phyloP scores from a whole-genome alignment of 2,888 invertebrate species.

The Spodoptera littoralis region DNA sequence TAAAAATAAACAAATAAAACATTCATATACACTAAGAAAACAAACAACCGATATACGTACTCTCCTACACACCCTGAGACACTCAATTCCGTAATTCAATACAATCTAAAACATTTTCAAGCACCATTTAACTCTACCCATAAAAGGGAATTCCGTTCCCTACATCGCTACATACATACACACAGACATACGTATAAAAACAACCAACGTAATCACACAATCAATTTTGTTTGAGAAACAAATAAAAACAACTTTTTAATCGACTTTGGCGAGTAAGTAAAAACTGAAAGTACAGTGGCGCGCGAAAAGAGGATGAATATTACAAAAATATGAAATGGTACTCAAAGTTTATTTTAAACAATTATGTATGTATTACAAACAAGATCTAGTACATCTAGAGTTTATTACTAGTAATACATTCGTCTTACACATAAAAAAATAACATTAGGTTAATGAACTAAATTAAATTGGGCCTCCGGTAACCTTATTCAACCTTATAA shows the following conservation, averaged over 20 bases:
- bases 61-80: slow-evolving; percentile 1
- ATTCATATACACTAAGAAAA: background rate
- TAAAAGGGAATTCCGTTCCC: slow-evolving; percentile 26
- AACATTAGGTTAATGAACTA: too few species aligned
- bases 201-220: slow-evolving; percentile 27
- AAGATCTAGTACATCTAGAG: too few species aligned
- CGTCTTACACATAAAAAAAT: too few species aligned
- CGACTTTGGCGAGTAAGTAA: slow-evolving; percentile 36
- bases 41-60: background rate
- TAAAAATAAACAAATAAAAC: too few species aligned
- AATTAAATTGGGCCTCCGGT: too few species aligned
- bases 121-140: slow-evolving; percentile 21
- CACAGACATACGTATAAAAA: background rate
- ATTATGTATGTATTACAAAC: too few species aligned
- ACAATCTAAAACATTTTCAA: slow-evolving; percentile 33
- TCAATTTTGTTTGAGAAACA: slow-evolving; percentile 38
- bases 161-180: background rate
- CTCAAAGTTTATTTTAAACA: too few species aligned
- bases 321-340: too few species aligned
- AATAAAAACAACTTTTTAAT: slow-evolving; percentile 58
- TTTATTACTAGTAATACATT: too few species aligned
- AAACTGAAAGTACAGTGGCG: slow-evolving; percentile 11
- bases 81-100: slow-evolving; percentile 16
- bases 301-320: too few species aligned
- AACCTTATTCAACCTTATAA: too few species aligned